phyloP scores from a whole-genome alignment of 2,113 vertebrate genomes.

The Nothoprocta pentlandii region DNA sequence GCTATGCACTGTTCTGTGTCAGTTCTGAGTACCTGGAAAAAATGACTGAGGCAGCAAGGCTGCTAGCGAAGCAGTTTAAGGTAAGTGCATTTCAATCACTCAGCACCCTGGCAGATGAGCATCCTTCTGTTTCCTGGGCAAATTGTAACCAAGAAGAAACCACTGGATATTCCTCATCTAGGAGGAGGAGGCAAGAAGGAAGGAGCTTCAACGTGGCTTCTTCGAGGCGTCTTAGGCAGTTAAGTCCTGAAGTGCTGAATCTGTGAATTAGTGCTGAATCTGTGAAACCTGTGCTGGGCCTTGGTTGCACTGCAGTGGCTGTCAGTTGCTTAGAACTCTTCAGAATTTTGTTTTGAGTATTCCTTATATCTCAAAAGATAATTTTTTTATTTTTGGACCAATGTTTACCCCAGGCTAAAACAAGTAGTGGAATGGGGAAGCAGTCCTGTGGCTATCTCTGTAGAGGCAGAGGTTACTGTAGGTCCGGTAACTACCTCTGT shows the following conservation, averaged over 20 bases:
- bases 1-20: neutral
- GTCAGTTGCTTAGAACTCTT: neutral
- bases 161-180: neutral
- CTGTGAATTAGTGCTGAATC: neutral
- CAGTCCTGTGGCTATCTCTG: neutral
- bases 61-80: neutral
- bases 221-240: accelerated
- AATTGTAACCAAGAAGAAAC: neutral
- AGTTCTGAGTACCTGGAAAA: neutral
- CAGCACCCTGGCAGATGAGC: neutral
- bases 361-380: accelerated
- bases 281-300: accelerated
- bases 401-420: neutral
- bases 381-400: accelerated
- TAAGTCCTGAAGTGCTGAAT: neutral
- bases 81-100: neutral
- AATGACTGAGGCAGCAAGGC: accelerated
- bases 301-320: accelerated
- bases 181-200: neutral
- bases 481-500: neutral
- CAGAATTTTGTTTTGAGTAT: neutral
- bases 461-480: too few relatives aligned
- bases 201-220: neutral
- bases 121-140: neutral
- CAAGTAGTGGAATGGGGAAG: neutral